Base-by-base conservation (phyloP, 2,113 vertebrate species). In the Amphiprion percula region DNA sequence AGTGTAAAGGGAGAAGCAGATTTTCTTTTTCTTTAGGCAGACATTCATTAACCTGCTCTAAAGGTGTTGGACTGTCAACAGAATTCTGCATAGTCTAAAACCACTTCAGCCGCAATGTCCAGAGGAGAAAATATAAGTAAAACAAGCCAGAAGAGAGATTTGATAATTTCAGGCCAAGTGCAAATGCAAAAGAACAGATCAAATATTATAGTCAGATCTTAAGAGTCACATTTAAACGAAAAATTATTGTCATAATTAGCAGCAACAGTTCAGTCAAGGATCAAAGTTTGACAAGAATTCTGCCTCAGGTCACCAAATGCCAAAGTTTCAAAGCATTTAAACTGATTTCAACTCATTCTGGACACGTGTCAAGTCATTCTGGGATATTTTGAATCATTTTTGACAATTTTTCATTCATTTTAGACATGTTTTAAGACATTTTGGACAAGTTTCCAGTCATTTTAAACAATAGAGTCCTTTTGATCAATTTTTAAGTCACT, bases 11-110 rank as follows among this genome's bases (percentile, higher is more conserved):
- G 47, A 89, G 17, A 26, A 19, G 70, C 59, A 77, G 39, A 2
- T 56, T 55, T 7, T 70, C 49, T 58, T 21, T 23, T 47, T 83
- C 56, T 30, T 66, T 54, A 52, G 17, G 16, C 28, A 53, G 37
- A 55, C 23, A 49, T 30, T 65, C 19, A 21, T 74, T 21, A 23
- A 77, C 11, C 37, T 56, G 58, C 70, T 41, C n/a, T 54, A 21
- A 58, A 76, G 47, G 41, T 61, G 33, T 66, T 47, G 64, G 30
- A 58, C 54, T 68, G 54, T 74, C 56, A 67, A 82, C 65, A 74
- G 37, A 79, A 62, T 75, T 87, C 79, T 93, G 91, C 91, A 92
- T 92, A 89, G 90, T 89, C 77, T 87, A 64, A 84, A 77, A 77
- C 70, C 73, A 65, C 26, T 69, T 81, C 68, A 79, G 82, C 80